Evolutionary conservation across 1,140 invertebrate species (phyloP).

Genomic region (Zaprionus camerounensis): DNA sequence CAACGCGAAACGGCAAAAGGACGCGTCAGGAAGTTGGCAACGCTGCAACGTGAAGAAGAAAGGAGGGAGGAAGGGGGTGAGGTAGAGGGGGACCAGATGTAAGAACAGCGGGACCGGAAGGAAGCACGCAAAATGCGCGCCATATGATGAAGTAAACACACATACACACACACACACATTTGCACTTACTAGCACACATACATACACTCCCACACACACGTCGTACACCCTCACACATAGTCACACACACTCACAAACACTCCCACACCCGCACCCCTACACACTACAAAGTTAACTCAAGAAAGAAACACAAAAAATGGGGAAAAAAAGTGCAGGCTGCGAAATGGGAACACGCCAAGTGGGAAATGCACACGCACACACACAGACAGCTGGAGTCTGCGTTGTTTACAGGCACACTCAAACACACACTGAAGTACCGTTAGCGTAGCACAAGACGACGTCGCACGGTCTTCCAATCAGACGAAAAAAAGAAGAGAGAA

Average conservation of each 20-base stretch:
- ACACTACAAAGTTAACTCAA: conserved; percentile 29
- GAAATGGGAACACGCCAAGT: conserved; percentile 78
- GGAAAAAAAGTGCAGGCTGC: conserved; percentile 48
- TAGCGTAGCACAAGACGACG: conserved; percentile 27
- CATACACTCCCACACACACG: conserved; percentile 26
- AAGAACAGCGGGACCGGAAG: conserved; percentile 30
- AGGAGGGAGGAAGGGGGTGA: too few species aligned
- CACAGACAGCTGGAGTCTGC: conserved; percentile 60
- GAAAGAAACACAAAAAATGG: conserved; percentile 14
- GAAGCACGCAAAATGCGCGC: conserved; percentile 78
- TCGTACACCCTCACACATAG: not conserved
- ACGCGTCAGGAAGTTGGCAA: conserved; percentile 64
- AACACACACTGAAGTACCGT: conserved; percentile 20
- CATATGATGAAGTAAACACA: conserved; percentile 74
- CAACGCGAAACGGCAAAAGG: conserved; percentile 50
- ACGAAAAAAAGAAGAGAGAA: conserved; percentile 33
- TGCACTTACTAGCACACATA: not conserved
- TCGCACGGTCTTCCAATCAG: conserved; percentile 56
- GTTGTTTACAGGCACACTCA: conserved; percentile 49
- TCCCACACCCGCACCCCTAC: not conserved
- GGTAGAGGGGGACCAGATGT: not conserved
- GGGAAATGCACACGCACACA: conserved; percentile 60
- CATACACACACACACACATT: conserved; percentile 29
- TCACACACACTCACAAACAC: conserved; percentile 14
- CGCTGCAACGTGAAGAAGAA: not conserved